These are phyloP conservation scores for Phainopepla nitens DNA, from an alignment of 2,113 vertebrate species.

Conservation along the genomic window DNA sequence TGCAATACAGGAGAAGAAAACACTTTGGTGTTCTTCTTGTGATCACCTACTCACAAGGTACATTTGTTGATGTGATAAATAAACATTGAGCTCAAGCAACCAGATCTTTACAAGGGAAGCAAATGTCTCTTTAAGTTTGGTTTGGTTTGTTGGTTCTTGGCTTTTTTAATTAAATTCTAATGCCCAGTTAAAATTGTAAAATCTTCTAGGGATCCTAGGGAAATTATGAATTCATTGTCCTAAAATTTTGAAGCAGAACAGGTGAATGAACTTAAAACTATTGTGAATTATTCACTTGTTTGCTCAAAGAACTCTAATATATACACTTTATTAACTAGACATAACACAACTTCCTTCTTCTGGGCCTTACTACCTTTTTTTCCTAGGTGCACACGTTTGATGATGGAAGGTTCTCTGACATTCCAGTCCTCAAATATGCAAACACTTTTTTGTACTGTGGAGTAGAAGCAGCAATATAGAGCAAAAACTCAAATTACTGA, in stretches of 20 bases:
- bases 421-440: not conserved
- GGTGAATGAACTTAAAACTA: not conserved
- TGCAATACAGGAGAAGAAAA: not conserved
- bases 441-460: not conserved
- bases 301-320: not conserved
- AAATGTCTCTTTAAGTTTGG: not conserved
- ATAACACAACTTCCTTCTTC: not conserved
- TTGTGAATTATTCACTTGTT: not conserved
- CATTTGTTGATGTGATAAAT: not conserved
- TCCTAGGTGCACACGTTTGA: not conserved
- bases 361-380: not conserved
- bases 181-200: not conserved
- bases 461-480: not conserved
- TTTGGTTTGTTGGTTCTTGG: accelerated
- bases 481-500: not conserved
- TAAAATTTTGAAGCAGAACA: not conserved
- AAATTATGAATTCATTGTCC: not conserved
- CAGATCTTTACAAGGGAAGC: not conserved
- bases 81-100: not conserved
- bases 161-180: not conserved
- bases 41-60: not conserved
- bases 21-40: not conserved
- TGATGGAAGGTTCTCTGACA: not conserved
- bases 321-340: not conserved
- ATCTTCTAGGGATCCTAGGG: not conserved